Base-by-base conservation (phyloP, 2,888 invertebrate species). In the Pheosia gnoma region DNA sequence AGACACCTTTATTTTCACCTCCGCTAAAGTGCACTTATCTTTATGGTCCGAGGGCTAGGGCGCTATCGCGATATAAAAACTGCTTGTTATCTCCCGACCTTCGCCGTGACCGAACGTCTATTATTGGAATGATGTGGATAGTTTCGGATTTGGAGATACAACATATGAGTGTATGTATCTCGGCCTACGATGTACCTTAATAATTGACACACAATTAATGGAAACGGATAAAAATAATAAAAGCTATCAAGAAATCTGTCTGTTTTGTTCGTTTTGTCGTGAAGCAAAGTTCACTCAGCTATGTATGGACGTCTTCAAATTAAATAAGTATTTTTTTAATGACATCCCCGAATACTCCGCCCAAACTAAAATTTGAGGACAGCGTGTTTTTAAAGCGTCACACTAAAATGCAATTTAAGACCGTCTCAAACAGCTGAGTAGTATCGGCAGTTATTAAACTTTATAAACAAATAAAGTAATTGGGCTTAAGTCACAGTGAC, bases 61-160 rank as follows among this genome's bases (percentile, higher is more conserved):
- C 53, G 39, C 53, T 62, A 61, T 63, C 51, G 6, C 37, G 51
- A 60, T 45, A 39, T 53, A 67, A 59, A 45, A 65, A 62, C 59
- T 54, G 38, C 60, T 58, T 58, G 63, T 72, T 74, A 71, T 67
- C 69, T 36, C 25, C 60, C 59, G 63, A 59, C 71, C 71, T 71
- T 71, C 59, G 45, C 66, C 65, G 59, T 69, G 66, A 61, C 60
- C 49, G 56, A 54, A 54, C 8, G 43, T 25, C 53, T 61, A 64
- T 60, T 55, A 63, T 59, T 61, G 60, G 54, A 47, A 57, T 51
- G 55, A 63, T 63, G 66, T 57, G 36, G 59, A 66, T 59, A 61
- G 56, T 57, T 62, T 69, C 61, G 45, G 25, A 51, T 25, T 51
- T 25, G 0, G 51, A 51, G 13, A 25, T 51, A 51, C 51, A 25